phyloP scores from a whole-genome alignment of 2,888 invertebrate genomes.

The Synergus laeviventris region DNA sequence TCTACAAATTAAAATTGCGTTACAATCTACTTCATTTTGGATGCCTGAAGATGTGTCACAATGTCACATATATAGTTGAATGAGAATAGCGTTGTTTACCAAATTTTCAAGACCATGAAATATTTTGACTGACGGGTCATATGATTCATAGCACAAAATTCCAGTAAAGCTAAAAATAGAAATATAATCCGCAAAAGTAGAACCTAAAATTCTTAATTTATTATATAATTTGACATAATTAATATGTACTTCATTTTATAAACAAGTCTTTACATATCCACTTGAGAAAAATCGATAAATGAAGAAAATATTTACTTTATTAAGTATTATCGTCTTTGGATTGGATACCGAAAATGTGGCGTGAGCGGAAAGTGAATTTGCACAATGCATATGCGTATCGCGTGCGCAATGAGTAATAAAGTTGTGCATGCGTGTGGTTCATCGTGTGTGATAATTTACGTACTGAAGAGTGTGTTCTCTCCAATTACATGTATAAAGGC shows the following conservation, averaged over 20 bases:
- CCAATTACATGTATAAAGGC: slow-evolving; percentile 18
- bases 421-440: neutral
- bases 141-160: neutral
- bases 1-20: slow-evolving; percentile 18
- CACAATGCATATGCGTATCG: slow-evolving; percentile 14
- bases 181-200: neutral
- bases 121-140: neutral
- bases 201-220: too few relatives aligned
- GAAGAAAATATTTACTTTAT: too few relatives aligned
- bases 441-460: slow-evolving; percentile 16
- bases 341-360: neutral
- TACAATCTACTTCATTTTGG: neutral
- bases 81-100: slow-evolving; percentile 29
- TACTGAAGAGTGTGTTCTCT: neutral
- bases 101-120: slow-evolving; percentile 29
- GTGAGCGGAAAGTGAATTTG: neutral
- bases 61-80: too few relatives aligned
- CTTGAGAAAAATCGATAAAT: too few relatives aligned
- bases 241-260: too few relatives aligned
- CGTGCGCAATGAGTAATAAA: neutral
- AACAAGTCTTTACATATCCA: too few relatives aligned
- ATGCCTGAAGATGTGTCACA: neutral
- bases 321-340: neutral
- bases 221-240: too few relatives aligned
- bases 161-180: neutral